Conservation (phyloP, 2,797 vertebrate species). For the Hyperoplus immaculatus region DNA sequence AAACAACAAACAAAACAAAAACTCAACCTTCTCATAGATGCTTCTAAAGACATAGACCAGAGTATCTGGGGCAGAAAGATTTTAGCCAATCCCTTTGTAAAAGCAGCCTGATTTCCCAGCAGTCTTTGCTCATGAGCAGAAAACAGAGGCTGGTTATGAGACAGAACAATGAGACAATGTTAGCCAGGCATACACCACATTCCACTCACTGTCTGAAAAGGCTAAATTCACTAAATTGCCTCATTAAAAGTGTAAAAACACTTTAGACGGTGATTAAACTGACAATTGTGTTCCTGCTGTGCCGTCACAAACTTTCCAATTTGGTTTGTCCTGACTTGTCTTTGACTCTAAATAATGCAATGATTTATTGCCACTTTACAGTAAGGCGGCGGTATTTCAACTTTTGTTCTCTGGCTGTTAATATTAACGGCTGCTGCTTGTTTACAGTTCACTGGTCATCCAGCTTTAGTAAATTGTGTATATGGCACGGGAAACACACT, state of each 20-base stretch:
- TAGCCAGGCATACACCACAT: constrained; percentile 73
- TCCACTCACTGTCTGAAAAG: constrained; percentile 78
- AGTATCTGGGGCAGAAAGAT: constrained; percentile 75
- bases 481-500: constrained; percentile 36
- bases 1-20: constrained; percentile 8
- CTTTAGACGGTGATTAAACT: constrained; percentile 78
- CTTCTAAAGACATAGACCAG: constrained; percentile 41
- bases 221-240: constrained; percentile 81
- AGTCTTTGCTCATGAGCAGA: constrained; percentile 74
- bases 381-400: constrained; percentile 44
- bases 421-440: constrained; percentile 63
- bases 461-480: constrained; percentile 56
- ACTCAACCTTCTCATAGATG: constrained; percentile 33
- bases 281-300: constrained; percentile 67
- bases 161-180: constrained; percentile 84
- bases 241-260: constrained; percentile 84
- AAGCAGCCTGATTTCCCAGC: constrained; percentile 74
- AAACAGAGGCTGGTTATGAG: constrained; percentile 82
- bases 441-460: constrained; percentile 60
- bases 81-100: constrained; percentile 64
- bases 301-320: constrained; percentile 65
- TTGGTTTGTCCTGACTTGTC: constrained; percentile 61
- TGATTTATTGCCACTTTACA: constrained; percentile 64
- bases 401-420: constrained; percentile 49
- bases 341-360: constrained; percentile 70